phyloP scores from a whole-genome alignment of 2,797 vertebrate genomes.

The Hyperoplus lanceolatus region DNA sequence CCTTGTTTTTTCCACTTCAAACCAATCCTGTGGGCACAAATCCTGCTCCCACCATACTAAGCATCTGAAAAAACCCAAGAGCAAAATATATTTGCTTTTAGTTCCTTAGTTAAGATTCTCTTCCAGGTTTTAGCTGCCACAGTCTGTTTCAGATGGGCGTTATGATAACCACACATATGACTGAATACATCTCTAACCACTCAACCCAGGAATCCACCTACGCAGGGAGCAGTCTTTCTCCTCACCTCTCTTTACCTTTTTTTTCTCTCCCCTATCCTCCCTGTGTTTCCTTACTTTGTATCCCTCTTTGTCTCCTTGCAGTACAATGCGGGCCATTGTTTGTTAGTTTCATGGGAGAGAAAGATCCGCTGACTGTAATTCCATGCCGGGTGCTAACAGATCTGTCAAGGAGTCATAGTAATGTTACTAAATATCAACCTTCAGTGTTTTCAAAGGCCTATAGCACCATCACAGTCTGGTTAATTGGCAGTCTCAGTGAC shows the following conservation, averaged over 20 bases:
- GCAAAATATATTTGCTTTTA: not conserved
- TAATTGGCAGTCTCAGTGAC: slow-evolving; percentile 16
- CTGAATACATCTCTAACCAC: slow-evolving; percentile 32
- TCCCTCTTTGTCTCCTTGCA: slow-evolving; percentile 30
- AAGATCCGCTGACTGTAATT: slow-evolving; percentile 71
- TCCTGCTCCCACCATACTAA: slow-evolving; percentile 6
- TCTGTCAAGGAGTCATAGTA: slow-evolving; percentile 50
- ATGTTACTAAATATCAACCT: slow-evolving; percentile 57
- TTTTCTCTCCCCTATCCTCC: slow-evolving; percentile 14
- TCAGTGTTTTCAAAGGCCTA: slow-evolving; percentile 39
- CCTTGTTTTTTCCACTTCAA: not conserved
- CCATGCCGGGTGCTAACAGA: slow-evolving; percentile 65
- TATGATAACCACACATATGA: slow-evolving; percentile 39
- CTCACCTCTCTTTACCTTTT: slow-evolving; percentile 18
- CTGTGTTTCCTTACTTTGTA: slow-evolving; percentile 30
- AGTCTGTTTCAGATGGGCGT: slow-evolving; percentile 44
- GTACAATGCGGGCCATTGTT: slow-evolving; percentile 73
- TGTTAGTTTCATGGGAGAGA: slow-evolving; percentile 75
- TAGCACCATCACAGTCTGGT: slow-evolving; percentile 15
- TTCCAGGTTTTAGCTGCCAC: slow-evolving; percentile 14
- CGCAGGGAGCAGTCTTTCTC: slow-evolving; percentile 36
- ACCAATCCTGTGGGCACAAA: slow-evolving; percentile 25
- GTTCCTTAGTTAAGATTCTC: not conserved
- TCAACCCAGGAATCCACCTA: slow-evolving; percentile 47
- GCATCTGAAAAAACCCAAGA: not conserved